These are phyloP conservation scores for Cetoscarus ocellatus DNA, from an alignment of 2,797 vertebrate genomes.

Conservation along the genomic window DNA sequence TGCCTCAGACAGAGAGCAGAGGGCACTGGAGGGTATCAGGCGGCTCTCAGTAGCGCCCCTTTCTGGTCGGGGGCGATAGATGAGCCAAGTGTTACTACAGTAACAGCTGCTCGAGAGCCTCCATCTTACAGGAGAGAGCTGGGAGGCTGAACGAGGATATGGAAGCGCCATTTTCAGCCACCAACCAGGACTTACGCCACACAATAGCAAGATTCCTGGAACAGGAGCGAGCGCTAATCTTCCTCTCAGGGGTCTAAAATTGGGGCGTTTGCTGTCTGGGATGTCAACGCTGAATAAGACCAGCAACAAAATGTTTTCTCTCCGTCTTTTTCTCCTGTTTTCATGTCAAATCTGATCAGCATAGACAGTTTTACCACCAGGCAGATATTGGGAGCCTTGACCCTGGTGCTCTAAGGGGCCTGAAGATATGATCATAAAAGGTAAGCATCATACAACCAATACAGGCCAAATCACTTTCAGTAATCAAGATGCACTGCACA, in stretches of 20 bases:
- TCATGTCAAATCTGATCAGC: slow-evolving; percentile 31
- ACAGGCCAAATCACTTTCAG: no score
- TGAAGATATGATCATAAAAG: no score
- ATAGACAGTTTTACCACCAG: no score
- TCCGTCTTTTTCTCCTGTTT: neutral
- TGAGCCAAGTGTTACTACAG: slow-evolving; percentile 65
- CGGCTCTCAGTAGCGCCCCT: slow-evolving; percentile 77
- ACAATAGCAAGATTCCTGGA: slow-evolving; percentile 26
- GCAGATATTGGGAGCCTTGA: no score
- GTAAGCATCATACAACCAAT: no score
- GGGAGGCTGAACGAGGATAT: slow-evolving; percentile 61
- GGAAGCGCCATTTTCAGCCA: slow-evolving; percentile 75
- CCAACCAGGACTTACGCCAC: slow-evolving; percentile 21
- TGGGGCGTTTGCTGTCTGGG: slow-evolving; percentile 3
- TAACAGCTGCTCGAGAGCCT: slow-evolving; percentile 80
- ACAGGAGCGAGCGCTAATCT: slow-evolving; percentile 5
- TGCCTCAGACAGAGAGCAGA: slow-evolving; percentile 28
- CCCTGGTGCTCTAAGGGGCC: no score
- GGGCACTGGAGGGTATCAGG: slow-evolving; percentile 52
- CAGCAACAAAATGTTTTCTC: slow-evolving; percentile 1
- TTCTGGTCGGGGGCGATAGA: slow-evolving; percentile 72
- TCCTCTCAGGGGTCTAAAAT: slow-evolving; percentile 22
- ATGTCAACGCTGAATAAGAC: slow-evolving; percentile 1
- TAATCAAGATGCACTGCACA: no score
- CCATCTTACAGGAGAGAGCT: slow-evolving; percentile 75